Base-by-base conservation (phyloP, 2,888 invertebrate species). In the Tridacna gigas region DNA sequence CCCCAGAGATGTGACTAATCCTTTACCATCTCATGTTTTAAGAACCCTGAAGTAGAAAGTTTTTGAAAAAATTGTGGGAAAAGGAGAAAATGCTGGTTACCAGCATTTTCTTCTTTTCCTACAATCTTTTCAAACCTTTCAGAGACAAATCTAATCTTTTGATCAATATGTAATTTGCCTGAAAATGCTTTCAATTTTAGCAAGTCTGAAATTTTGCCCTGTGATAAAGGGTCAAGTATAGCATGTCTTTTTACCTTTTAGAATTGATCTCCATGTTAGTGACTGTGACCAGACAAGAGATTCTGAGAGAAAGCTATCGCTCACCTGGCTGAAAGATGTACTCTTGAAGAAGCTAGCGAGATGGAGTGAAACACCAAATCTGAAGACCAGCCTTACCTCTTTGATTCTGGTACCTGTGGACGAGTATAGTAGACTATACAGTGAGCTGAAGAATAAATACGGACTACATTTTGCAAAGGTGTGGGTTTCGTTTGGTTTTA, bases 361-460 rank as follows among this genome's bases (percentile, higher is more conserved):
- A 73, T 95, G 94, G 94, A 90, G 91, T 63, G 84, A 88, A 73
- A 90, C 92, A 77, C 81, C 86, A 26, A 87, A 86, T 11, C 88
- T 94, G 60, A 90, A 91, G 63, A 93, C 93, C 2, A 86, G 89
- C 5, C 83, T 90, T 5, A 90, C 92, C 5, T 97, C 98, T 0
- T 95, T 98, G 66, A 95, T 95, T 80, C 95, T 97, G 61, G 95
- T 98, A 4, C 95, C 96, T 18, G 94, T 96, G 18, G 97, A 97
- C 85, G 95, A 96, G 82, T 98, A 98, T 94, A 96, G 96, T 91
- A 92, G 94, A 45, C 95, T 97, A 82, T 98, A 98, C 93, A 96
- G 96, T 91, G 91, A 96, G 37, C 95, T 98, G 13, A 98, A 98
- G 94, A 92, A 95, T 0, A 97, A 97, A 94, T 97, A 98, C 96